Evolutionary conservation across 1,140 invertebrate genomes (phyloP), one percentile per base, ranked within the genome.

Genomic region (Bacillus rossius): DNA sequence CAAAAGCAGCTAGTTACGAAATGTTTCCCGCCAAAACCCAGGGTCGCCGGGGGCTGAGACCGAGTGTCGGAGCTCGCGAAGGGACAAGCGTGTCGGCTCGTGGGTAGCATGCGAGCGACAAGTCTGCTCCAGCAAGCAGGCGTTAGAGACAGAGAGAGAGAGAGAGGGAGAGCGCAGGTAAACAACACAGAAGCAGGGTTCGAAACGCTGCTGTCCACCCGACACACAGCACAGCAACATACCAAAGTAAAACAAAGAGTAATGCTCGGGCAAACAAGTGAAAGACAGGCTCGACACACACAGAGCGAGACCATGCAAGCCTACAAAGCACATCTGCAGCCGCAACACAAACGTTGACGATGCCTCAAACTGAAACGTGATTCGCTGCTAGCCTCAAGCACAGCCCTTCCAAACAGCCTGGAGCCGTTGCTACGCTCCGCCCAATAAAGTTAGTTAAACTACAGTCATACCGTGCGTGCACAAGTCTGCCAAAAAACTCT

Each of bases 401-500:
- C 29, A 34, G 29, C 29, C 10, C 29, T 34, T 34, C 29, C 29
- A 34, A 4, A 34, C 5, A 34, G 10, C 29, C 10, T 34, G 5
- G 10, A 34, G 10, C 29, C 10, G 48, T 20, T 34, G 29, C 29
- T 34, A 34, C 29, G 10, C 29, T 59, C 67, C 63, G 70, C 71
- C 71, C 70, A 73, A 73, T 73, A 73, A 73, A 73, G 64, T 72
- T 68, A 69, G 64, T 69, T 55, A 55, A 59, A 60, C 29, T 10
- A 34, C 29, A 7, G 29, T 7, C 29, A 34, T 10, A 34, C 5
- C 10, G 29, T 34, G 10, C 10, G 4, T 10, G 10, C 10, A 10
- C 29, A 34, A 34, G 29, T 7, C 29, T 34, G 29, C 29, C 29
- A 34, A n/a, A n/a, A n/a, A n/a, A 34, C 29, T 34, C 29, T 34